These are phyloP conservation scores for Apis mellifera DNA, from an alignment of 1,140 invertebrate species.

Conservation along the genomic window DNA sequence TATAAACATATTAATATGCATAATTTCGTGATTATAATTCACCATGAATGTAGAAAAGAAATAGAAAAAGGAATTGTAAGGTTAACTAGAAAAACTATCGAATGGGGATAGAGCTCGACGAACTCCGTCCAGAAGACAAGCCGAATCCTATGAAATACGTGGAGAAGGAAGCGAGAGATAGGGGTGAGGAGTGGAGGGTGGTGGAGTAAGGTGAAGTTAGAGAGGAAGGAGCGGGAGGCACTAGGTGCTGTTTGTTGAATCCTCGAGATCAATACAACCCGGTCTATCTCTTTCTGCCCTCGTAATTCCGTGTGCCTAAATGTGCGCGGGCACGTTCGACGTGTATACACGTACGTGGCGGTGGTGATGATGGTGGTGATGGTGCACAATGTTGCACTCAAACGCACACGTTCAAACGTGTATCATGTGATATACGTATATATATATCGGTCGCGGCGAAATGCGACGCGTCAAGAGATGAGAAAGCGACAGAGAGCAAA, in stretches of 20 bases:
- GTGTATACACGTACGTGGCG: neutral
- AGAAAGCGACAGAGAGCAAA: conserved; percentile 10
- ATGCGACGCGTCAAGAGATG: conserved; percentile 34
- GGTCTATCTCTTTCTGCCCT: conserved; percentile 64
- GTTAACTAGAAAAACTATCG: conserved; percentile 52
- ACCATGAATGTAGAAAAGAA: too few relatives aligned
- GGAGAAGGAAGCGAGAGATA: conserved; percentile 48
- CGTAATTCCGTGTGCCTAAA: conserved; percentile 52
- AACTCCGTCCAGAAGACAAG: conserved; percentile 56
- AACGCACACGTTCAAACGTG: too few relatives aligned
- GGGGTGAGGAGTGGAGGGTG: conserved; percentile 46
- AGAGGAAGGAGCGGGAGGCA: conserved; percentile 69
- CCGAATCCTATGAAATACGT: conserved; percentile 61
- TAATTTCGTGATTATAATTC: too few relatives aligned
- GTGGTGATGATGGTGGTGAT: too few relatives aligned
- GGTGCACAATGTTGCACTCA: too few relatives aligned
- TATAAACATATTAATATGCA: too few relatives aligned
- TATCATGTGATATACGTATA: too few relatives aligned
- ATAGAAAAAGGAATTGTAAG: conserved; percentile 14
- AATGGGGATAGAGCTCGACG: conserved; percentile 40
- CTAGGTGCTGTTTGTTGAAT: conserved; percentile 80
- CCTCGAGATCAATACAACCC: conserved; percentile 79
- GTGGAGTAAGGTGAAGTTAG: conserved; percentile 63
- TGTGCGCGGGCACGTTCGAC: conserved; percentile 39
- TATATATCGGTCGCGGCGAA: neutral